Base-by-base conservation (phyloP, 2,113 vertebrate genomes). In the Channa argus region DNA sequence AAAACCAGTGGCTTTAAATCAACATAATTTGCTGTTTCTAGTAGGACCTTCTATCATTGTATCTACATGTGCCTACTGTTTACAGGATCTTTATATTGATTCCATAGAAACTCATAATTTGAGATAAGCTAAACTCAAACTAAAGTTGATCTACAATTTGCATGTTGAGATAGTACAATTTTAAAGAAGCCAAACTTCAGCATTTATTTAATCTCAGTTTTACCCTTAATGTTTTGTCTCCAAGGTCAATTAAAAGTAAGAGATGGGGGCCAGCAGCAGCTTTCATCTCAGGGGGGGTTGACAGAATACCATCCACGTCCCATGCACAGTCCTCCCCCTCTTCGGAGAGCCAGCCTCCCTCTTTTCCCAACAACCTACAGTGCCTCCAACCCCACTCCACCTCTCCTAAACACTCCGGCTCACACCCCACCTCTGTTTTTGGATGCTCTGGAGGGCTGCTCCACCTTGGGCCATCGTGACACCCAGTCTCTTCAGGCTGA, bases 251-350 rank as follows among this genome's bases (percentile, higher is more conserved):
- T 62, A 67, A 77, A 83, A 59, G 70, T 24, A 70, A 87, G 65
- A 60, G 92, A 91, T 37, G 63, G 66, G 62, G 84, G 63, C 37
- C 85, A 81, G 43, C 71, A 79, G 24, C 84, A 75, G 68, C 79
- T 86, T 75, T 64, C 81, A 46, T 81, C 90, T 77, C 90, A 82
- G 71, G 89, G 82, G 60, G 79, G 63, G 45, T 71, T 90, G 8
- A 41, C 44, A 4, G 92, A 94, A 3, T 87, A 89, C 82, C 92
- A 92, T 9, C 96, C 95, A 0, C 82, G 94, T 0, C 81, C 90
- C 0, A 93, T 97, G 85, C 89, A 92, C 73, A 99, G 97, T 80
- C 98, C 97, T 6, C 97, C 98, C 0, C 97, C 97, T 0, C 82
- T 99, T 47, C 95, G 80, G 0, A 93, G 98, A 43, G 94, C 94